Evolutionary conservation across 2,797 vertebrate genomes (phyloP).

Genomic region (Sciurus vulgaris): DNA sequence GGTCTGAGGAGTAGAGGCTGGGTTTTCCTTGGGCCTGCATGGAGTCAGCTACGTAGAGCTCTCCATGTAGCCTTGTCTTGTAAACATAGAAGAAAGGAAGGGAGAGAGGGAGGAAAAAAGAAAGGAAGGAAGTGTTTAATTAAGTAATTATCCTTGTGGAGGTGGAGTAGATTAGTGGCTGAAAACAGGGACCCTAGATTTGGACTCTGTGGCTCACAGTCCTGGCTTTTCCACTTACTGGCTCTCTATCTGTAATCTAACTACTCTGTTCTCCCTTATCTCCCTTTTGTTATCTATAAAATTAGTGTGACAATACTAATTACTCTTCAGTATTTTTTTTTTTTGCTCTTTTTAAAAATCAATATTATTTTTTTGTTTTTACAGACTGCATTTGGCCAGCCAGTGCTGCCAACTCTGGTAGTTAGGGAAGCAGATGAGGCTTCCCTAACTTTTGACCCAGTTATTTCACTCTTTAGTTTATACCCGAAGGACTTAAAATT

Average conservation of each 20-base stretch:
- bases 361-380: too few relatives aligned
- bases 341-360: too few relatives aligned
- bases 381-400: too few relatives aligned
- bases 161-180: not conserved
- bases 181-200: not conserved
- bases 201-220: not conserved
- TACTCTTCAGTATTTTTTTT: not conserved
- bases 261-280: not conserved
- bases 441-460: too few relatives aligned
- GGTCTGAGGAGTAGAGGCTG: not conserved
- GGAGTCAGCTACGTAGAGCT: not conserved
- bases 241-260: not conserved
- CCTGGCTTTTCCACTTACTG: not conserved
- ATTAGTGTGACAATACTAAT: not conserved
- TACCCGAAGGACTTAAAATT: too few relatives aligned
- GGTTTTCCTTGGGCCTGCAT: not conserved
- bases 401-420: too few relatives aligned
- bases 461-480: too few relatives aligned
- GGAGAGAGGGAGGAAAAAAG: too few relatives aligned
- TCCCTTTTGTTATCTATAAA: not conserved
- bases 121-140: not conserved
- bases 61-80: not conserved
- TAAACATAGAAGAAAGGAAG: not conserved
- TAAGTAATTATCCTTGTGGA: not conserved
- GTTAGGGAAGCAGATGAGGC: too few relatives aligned